Base-by-base conservation (phyloP, 23 tunicate genomes). In the Clavelina lepadiformis region DNA sequence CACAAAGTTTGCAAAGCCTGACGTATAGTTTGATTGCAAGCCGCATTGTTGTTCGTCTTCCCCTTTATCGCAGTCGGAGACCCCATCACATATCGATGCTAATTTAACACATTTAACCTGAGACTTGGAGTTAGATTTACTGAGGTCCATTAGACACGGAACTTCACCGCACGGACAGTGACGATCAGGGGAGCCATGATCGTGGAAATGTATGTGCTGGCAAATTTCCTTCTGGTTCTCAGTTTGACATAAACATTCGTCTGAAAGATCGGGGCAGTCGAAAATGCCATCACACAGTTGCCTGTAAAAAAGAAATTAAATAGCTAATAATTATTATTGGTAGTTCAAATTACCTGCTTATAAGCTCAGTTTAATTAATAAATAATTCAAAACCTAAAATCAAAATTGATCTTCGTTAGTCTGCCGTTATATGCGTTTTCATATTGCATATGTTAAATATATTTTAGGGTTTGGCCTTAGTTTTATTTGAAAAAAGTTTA, bases 241-340 rank as follows among this genome's bases (percentile, higher is more conserved):
- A 65, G 56, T 52, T 1, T 86, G 65, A 32, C 95, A 86, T 1
- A 86, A 46, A 34, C 95, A 86, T 55, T 86, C 95, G 57, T 86
- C 95, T 18, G 95, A 86, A 2, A 86, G 45, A 45, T 78, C 85
- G 18, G 95, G 95, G 33, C 95, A 86, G 41, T 86, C 85, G 71
- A 64, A 78, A 2, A 55, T 46, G 3, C 85, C 85, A 57, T 86
- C 85, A 65, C 95, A 86, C 1, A 86, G 6, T 71, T 86, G 95
- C 3, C 95, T 86, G 71, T 13, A 67, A 71, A 28, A 35, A 28
- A 69, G 58, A 49, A 4, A 3, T 4, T 50, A n/a, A 20, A n/a
- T n/a, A n/a, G n/a, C 49, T 44, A 15, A 44, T 44, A 15, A 11
- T 44, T 44, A 15, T 11, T 44, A 11, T 13, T 11, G 15, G 15